Percentiles rank a stretch among this genome's conserved stretches.
Conservation (phyloP, 2,888 invertebrate species). For the Agelastica alni region DNA sequence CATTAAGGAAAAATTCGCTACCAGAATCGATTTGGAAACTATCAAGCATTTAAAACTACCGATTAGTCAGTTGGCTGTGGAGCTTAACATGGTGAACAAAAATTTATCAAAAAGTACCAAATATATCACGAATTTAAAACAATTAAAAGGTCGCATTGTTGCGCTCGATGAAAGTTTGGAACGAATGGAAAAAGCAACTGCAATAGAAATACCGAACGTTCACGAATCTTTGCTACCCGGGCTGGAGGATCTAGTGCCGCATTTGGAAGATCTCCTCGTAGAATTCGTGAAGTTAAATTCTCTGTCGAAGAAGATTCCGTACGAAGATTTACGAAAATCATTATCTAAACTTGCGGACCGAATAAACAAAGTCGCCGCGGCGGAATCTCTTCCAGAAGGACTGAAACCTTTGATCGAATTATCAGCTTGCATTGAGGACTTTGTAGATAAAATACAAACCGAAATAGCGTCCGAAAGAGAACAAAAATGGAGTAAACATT, state of each 20-base stretch:
- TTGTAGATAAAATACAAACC: conserved; percentile 22
- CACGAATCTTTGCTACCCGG: not conserved
- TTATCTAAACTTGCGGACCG: conserved; percentile 25
- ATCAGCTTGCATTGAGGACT: conserved; percentile 21
- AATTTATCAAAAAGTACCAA: conserved; percentile 30
- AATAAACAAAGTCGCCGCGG: conserved; percentile 31
- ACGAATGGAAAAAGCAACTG: conserved; percentile 46
- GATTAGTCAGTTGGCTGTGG: conserved; percentile 36
- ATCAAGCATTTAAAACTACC: conserved; percentile 33
- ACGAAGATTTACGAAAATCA: conserved; percentile 18
- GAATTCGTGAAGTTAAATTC: conserved; percentile 43
- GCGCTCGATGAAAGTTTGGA: conserved; percentile 50
- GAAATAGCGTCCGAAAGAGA: conserved; percentile 15
- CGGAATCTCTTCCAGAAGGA: conserved; percentile 23
- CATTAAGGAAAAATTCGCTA: conserved; percentile 6
- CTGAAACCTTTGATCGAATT: conserved; percentile 33
- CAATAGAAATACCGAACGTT: conserved; percentile 18
- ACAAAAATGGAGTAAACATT: not conserved
- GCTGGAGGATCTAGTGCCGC: conserved; percentile 33
- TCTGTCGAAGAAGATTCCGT: conserved; percentile 29
- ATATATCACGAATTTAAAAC: conserved; percentile 43
- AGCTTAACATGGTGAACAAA: conserved; percentile 32
- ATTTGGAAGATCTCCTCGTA: conserved; percentile 39
- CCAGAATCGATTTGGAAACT: conserved; percentile 21
- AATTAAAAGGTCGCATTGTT: conserved; percentile 53